phyloP scores from a whole-genome alignment of 2,797 vertebrate species.

The Pyrrhura leucotis region DNA sequence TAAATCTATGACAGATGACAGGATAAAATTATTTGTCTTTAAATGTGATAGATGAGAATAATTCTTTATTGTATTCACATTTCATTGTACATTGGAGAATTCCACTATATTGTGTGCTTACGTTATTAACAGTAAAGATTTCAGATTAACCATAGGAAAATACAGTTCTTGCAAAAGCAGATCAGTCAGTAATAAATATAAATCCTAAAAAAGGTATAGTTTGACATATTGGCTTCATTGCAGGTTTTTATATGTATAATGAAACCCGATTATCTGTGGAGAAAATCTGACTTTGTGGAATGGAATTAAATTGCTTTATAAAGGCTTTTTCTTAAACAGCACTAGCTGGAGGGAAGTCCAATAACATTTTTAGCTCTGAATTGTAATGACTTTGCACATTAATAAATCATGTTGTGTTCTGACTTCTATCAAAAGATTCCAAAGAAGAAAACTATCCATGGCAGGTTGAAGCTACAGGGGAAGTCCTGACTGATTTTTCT shows the following conservation, averaged over 20 bases:
- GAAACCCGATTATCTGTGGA: constrained; percentile 78
- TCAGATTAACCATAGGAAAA: neutral
- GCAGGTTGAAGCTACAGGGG: constrained; percentile 21
- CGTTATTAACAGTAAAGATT: neutral
- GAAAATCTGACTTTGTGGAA: constrained; percentile 77
- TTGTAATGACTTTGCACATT: constrained; percentile 70
- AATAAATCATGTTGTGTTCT: constrained; percentile 73
- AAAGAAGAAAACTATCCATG: constrained; percentile 42
- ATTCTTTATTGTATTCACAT: neutral
- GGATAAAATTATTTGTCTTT: constrained; percentile 6
- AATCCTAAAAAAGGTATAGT: constrained; percentile 17
- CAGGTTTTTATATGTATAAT: constrained; percentile 66
- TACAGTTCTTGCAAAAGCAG: neutral
- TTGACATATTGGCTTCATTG: constrained; percentile 58
- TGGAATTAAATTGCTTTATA: constrained; percentile 79
- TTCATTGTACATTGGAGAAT: neutral
- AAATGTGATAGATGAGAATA: neutral
- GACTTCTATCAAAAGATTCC: constrained; percentile 72
- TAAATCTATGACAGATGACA: neutral
- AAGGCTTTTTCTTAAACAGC: constrained; percentile 75
- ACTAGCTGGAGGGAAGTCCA: constrained; percentile 72
- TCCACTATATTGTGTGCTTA: neutral
- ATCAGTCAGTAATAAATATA: constrained; percentile 27
- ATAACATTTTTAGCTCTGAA: constrained; percentile 68
- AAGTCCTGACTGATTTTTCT: constrained; percentile 23